A percentile compares a stretch with the other conserved stretches of the same genome.
Conservation (phyloP, 1,140 invertebrate species). For the Sinonovacula constricta region DNA sequence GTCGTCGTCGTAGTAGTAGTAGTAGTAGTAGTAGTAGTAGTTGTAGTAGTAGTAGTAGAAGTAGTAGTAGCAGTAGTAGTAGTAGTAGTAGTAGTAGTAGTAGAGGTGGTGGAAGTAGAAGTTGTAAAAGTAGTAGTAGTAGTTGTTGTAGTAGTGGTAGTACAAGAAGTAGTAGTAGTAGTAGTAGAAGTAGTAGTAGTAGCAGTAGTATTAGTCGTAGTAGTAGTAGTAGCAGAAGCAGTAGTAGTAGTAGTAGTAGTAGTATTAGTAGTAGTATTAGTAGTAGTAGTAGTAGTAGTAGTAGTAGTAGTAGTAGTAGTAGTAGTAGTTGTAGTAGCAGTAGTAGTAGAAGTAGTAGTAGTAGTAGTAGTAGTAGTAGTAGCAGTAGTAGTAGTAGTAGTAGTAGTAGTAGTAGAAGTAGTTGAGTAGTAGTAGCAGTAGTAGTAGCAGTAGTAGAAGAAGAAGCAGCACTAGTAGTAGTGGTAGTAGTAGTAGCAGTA, state of each 20-base stretch:
- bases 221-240: too few species aligned
- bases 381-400: slow-evolving; percentile 2
- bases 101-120: too few species aligned
- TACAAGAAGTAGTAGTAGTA: slow-evolving; percentile 10
- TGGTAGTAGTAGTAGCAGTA: background rate
- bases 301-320: background rate
- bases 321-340: too few species aligned
- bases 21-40: slow-evolving; percentile 27
- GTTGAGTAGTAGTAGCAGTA: too few species aligned
- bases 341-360: slow-evolving; percentile 6
- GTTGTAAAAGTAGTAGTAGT: slow-evolving; percentile 17
- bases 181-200: slow-evolving; percentile 21
- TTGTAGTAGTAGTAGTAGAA: slow-evolving; percentile 4
- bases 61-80: slow-evolving; percentile 24
- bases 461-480: slow-evolving; percentile 26
- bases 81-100: slow-evolving; percentile 17
- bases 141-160: too few species aligned
- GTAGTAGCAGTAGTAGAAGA: too few species aligned
- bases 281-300: too few species aligned
- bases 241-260: too few species aligned
- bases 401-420: slow-evolving; percentile 23
- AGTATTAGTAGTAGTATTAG: too few species aligned
- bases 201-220: too few species aligned
- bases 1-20: slow-evolving; percentile 7
- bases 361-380: background rate